phyloP scores from a whole-genome alignment of 1,140 invertebrate species.

The Leucophenga varia region DNA sequence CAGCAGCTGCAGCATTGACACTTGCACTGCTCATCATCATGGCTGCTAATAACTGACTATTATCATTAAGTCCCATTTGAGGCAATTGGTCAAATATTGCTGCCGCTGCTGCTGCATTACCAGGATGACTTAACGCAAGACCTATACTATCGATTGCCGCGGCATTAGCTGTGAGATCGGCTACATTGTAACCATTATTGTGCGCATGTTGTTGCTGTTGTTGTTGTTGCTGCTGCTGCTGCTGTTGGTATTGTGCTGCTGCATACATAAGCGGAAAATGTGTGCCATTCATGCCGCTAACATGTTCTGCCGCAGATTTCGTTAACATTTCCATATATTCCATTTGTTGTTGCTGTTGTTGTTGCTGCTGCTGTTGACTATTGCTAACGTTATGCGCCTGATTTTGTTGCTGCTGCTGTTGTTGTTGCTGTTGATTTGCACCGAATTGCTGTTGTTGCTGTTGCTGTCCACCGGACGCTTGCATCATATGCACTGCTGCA shows the following conservation, averaged over 20 bases:
- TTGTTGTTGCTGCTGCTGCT: conserved; percentile 29
- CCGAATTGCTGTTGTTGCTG: conserved; percentile 5
- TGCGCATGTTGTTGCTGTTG: conserved; percentile 34
- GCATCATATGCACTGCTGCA: conserved; percentile 33
- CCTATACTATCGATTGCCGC: conserved; percentile 11
- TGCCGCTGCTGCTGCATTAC: conserved; percentile 7
- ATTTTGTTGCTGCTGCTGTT: conserved; percentile 1
- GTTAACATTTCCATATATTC: conserved; percentile 45
- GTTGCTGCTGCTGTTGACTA: conserved; percentile 33
- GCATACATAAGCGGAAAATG: conserved; percentile 39
- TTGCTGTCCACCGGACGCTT: conserved; percentile 18
- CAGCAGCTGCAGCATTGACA: neutral
- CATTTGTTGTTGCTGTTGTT: conserved; percentile 40
- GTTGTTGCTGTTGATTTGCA: neutral
- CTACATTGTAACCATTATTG: conserved; percentile 46
- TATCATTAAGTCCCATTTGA: conserved; percentile 14
- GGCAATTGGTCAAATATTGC: conserved; percentile 21
- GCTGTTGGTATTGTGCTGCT: neutral
- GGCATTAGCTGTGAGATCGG: conserved; percentile 24
- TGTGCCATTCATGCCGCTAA: conserved; percentile 48
- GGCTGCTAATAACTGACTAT: conserved; percentile 25
- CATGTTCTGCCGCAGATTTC: conserved; percentile 34
- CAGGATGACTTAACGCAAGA: conserved; percentile 13
- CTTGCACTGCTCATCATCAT: conserved; percentile 21
- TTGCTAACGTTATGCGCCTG: conserved; percentile 12